Conservation (phyloP, 1,140 invertebrate species). For the Melitaea cinxia region DNA sequence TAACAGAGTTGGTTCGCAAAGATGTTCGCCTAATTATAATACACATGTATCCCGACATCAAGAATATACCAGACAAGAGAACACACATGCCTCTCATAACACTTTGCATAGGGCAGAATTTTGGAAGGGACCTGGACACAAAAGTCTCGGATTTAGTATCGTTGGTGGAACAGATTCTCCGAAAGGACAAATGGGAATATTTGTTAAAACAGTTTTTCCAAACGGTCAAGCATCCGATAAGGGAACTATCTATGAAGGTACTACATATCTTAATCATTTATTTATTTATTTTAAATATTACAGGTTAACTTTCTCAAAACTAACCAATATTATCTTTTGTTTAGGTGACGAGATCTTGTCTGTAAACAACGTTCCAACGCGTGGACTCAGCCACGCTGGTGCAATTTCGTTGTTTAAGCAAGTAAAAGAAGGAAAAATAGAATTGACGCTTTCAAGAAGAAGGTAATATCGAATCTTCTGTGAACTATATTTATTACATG, state of each 20-base stretch:
- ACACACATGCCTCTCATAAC: constrained; percentile 55
- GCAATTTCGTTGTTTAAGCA: constrained; percentile 95
- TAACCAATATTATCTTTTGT: constrained; percentile 14
- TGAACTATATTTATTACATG: not conserved
- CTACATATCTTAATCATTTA: constrained; percentile 39
- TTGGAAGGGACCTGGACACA: constrained; percentile 91
- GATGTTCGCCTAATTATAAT: constrained; percentile 57
- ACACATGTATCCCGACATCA: constrained; percentile 61
- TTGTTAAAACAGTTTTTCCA: constrained; percentile 94
- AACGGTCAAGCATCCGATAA: constrained; percentile 93
- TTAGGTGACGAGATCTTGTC: constrained; percentile 95
- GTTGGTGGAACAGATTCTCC: constrained; percentile 95
- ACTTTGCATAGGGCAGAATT: constrained; percentile 82
- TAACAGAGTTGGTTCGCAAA: constrained; percentile 70
- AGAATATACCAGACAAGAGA: constrained; percentile 57
- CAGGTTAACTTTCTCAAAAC: not conserved
- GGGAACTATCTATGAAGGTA: constrained; percentile 93
- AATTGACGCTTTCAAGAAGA: constrained; percentile 90
- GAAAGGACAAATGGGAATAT: constrained; percentile 94
- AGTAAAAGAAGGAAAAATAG: constrained; percentile 92
- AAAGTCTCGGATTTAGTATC: constrained; percentile 95
- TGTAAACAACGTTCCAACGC: constrained; percentile 91
- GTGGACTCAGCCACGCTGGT: constrained; percentile 93
- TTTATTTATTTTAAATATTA: not conserved
- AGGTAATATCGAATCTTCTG: constrained; percentile 58